These are phyloP conservation scores for Hyalella azteca DNA, from an alignment of 2,888 invertebrate species.

Conservation along the genomic window DNA sequence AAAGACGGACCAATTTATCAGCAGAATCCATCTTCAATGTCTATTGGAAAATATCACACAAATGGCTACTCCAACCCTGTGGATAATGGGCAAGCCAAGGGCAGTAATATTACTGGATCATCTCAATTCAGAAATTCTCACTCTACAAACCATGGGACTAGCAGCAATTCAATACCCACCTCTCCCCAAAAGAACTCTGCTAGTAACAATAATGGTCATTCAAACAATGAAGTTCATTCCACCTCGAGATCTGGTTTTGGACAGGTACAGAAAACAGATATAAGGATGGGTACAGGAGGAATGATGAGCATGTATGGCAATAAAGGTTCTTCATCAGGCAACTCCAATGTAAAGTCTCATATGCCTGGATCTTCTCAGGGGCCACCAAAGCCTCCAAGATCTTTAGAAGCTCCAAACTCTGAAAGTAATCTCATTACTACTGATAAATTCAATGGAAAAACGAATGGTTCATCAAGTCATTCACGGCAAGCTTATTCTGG, in stretches of 20 bases:
- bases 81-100: background rate
- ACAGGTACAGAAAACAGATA: constrained; percentile 42
- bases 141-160: background rate
- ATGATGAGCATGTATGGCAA: constrained; percentile 40
- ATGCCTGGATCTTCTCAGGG: background rate
- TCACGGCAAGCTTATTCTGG: background rate
- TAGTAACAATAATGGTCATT: background rate
- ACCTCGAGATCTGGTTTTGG: constrained; percentile 14
- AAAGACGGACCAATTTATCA: background rate
- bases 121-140: background rate
- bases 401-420: background rate
- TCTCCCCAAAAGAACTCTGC: background rate
- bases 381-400: constrained; percentile 41
- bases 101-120: background rate
- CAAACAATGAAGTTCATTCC: background rate
- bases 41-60: background rate
- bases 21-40: background rate
- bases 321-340: background rate
- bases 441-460: background rate
- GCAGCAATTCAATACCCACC: background rate
- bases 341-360: background rate
- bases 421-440: background rate
- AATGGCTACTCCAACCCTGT: background rate
- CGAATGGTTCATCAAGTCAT: background rate
- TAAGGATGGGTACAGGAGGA: constrained; percentile 50